Base-by-base conservation (phyloP, 2,888 invertebrate species). In the Theretra japonica region DNA sequence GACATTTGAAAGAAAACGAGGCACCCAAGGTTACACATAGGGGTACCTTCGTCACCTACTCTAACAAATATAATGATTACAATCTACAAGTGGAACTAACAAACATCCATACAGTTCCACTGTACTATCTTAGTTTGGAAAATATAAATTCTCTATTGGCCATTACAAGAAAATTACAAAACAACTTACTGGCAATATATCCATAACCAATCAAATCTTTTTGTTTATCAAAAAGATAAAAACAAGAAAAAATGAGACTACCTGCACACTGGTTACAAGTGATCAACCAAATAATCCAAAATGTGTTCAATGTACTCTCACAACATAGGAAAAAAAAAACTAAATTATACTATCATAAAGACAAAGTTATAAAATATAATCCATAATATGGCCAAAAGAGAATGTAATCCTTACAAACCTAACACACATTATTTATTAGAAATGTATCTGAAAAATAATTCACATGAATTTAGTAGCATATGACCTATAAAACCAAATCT, bases 41-140 rank as follows among this genome's bases (percentile, higher is more conserved):
- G 94, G 94, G 93, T 90, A 91, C 94, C 93, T 86, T 93, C 93
- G 94, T 93, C 91, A 83, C 94, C 95, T 95, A 95, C 90, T 90
- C 94, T 94, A 95, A 92, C 88, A 91, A 92, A 92, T 90, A 94
- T 90, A 91, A 87, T 92, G 90, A 92, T 92, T 94, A 93, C 87
- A 82, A 88, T 87, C 91, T 92, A 93, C 84, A 80, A 82, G 91
- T 89, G 92, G 90, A 90, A 89, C 86, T 79, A 78, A 83, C 82
- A 79, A 80, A 79, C 82, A 82, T 84, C 77, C 77, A 80, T 82
- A 79, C 80, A 78, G 82, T 86, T 82, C 90, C 91, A 90, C 90
- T 84, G 81, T 77, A 82, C 74, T 80, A 83, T 80, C 80, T 84
- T 86, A 86, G 79, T 76, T 48, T 80, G 86, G 80, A 83, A 85